A percentile compares a stretch with the other conserved stretches of the same genome.
These are phyloP conservation scores for Pedionomus torquatus DNA, from an alignment of 2,113 vertebrate genomes.

Conservation along the genomic window DNA sequence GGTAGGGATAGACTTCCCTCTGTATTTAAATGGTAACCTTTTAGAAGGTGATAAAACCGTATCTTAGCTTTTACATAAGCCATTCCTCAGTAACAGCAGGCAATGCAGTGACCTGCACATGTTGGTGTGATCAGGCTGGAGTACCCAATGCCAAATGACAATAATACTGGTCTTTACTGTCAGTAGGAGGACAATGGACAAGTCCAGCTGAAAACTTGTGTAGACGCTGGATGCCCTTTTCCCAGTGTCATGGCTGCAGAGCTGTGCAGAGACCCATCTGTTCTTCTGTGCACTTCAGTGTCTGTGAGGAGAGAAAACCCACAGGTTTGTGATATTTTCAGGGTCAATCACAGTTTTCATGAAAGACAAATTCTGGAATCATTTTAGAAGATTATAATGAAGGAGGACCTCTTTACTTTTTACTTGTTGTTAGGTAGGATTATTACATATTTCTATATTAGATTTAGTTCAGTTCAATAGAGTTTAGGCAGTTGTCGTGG, in stretches of 20 bases:
- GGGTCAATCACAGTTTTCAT: neutral
- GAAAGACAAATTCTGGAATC: neutral
- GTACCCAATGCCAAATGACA: neutral
- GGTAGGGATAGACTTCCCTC: neutral
- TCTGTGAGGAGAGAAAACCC: neutral
- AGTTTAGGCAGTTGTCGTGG: neutral
- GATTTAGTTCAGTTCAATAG: neutral
- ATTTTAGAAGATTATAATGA: neutral
- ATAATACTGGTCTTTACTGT: neutral
- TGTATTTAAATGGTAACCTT: neutral
- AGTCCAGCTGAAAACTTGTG: neutral
- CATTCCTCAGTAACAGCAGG: neutral
- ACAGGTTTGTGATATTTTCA: neutral
- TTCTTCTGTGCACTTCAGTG: neutral
- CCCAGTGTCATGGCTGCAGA: neutral
- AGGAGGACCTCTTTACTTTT: neutral
- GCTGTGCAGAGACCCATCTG: neutral
- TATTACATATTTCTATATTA: neutral
- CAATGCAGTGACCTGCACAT: neutral
- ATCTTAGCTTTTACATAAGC: neutral
- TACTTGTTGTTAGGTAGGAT: neutral
- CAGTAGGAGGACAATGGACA: neutral
- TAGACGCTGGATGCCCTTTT: neutral
- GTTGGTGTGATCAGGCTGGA: neutral
- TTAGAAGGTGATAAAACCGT: neutral